Evolutionary conservation across 2,888 invertebrate genomes (phyloP).

Genomic region (Lomographa bimaculata): DNA sequence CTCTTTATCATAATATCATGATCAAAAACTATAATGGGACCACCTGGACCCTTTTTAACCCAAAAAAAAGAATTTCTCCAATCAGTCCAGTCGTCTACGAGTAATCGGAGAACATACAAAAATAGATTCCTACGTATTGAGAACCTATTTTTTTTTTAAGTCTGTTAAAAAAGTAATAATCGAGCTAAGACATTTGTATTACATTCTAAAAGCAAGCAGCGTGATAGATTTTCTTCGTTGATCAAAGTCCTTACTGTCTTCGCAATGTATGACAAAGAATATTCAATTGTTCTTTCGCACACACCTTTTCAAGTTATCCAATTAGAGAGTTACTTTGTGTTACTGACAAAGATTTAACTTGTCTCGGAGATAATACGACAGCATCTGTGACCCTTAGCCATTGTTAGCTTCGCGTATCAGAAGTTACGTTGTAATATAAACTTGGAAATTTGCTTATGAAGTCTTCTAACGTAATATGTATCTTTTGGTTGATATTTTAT

Average conservation of each 20-base stretch:
- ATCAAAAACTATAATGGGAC: no score
- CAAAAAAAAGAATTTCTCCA: no score
- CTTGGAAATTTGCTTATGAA: conserved; percentile 29
- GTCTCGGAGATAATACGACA: conserved; percentile 53
- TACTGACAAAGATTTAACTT: conserved; percentile 58
- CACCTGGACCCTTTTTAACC: no score
- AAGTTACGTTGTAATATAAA: conserved; percentile 28
- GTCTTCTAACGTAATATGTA: conserved; percentile 15
- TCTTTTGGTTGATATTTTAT: conserved; percentile 7
- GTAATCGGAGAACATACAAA: no score
- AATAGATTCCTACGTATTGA: no score
- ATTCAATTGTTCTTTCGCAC: conserved; percentile 58
- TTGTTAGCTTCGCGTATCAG: conserved; percentile 42
- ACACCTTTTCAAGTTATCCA: conserved; percentile 73
- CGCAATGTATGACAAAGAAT: conserved; percentile 28
- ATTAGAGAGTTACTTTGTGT: conserved; percentile 60
- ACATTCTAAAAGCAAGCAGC: no score
- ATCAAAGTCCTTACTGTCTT: conserved; percentile 16
- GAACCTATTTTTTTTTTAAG: no score
- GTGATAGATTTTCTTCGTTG: no score
- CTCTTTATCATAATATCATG: no score
- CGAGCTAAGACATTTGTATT: no score
- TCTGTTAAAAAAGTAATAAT: no score
- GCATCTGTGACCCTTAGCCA: conserved; percentile 55
- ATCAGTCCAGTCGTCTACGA: no score